Percentiles rank a stretch among this genome's conserved stretches.
Conservation (phyloP, 1,140 invertebrate species). For the Bactericera cockerelli region DNA sequence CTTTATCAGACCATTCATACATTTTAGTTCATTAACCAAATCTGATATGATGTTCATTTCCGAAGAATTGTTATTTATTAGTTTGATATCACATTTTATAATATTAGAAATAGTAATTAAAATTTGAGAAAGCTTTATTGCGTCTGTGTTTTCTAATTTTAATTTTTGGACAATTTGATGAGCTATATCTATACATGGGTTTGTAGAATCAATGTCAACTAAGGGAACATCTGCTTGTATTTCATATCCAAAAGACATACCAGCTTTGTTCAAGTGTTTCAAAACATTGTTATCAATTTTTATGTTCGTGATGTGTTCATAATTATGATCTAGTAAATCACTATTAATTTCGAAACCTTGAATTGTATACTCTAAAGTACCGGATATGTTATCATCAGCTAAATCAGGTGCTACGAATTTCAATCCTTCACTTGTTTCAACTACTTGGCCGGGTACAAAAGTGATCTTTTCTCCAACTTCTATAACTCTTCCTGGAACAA, state of each 20-base stretch:
- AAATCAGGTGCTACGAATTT: slow-evolving; percentile 53
- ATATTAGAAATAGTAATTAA: slow-evolving; percentile 17
- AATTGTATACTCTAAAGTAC: slow-evolving; percentile 46
- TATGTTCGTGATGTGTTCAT: neutral
- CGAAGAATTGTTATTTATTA: slow-evolving; percentile 3
- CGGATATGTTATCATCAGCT: slow-evolving; percentile 43
- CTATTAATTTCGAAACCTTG: slow-evolving; percentile 46
- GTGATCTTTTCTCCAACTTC: slow-evolving; percentile 48
- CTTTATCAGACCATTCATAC: neutral
- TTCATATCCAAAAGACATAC: slow-evolving; percentile 49
- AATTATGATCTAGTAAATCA: slow-evolving; percentile 6
- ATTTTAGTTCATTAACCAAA: slow-evolving; percentile 1
- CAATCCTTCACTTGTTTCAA: slow-evolving; percentile 51
- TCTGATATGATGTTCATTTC: slow-evolving; percentile 1
- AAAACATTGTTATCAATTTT: slow-evolving; percentile 41
- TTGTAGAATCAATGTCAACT: slow-evolving; percentile 34
- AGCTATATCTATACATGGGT: slow-evolving; percentile 30
- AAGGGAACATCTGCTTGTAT: slow-evolving; percentile 40
- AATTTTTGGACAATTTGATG: slow-evolving; percentile 30
- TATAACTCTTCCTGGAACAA: slow-evolving; percentile 53
- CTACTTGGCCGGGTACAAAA: slow-evolving; percentile 51
- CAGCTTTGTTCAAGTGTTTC: slow-evolving; percentile 48
- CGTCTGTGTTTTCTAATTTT: slow-evolving; percentile 28
- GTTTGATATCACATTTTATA: slow-evolving; percentile 1
- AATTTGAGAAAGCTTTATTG: slow-evolving; percentile 31